phyloP scores from a whole-genome alignment of 2,797 vertebrate species.

The Melanotaenia nigrans region DNA sequence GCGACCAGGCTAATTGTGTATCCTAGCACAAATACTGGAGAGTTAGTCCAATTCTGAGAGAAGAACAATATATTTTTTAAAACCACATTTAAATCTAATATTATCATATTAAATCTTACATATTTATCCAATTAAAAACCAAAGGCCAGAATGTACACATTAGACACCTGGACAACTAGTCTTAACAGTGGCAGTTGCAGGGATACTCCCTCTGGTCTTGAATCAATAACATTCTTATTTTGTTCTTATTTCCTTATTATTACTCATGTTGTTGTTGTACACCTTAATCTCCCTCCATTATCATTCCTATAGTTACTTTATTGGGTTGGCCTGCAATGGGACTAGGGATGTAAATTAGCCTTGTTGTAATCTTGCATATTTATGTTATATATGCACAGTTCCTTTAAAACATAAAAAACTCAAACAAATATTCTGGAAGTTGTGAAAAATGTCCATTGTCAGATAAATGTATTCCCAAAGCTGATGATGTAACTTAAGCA shows the following conservation, averaged over 20 bases:
- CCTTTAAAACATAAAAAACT: no score
- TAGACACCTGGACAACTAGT: background rate
- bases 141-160: background rate
- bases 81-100: conserved; percentile 4
- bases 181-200: background rate
- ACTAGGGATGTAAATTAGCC: no score
- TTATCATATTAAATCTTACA: conserved; percentile 3
- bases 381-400: no score
- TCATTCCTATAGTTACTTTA: no score
- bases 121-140: background rate
- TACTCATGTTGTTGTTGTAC: no score
- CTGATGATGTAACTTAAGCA: background rate
- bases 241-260: no score
- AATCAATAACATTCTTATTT: no score
- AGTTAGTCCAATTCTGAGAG: background rate
- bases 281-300: no score
- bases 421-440: background rate
- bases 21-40: conserved; percentile 6
- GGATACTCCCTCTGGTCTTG: no score
- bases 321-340: no score
- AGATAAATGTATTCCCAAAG: background rate
- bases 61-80: background rate
- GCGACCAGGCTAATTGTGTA: background rate
- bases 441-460: background rate
- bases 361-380: no score